A percentile compares a stretch with the other conserved stretches of the same genome.
Conservation (phyloP, 2,113 vertebrate species). For the Dendrocopos noguchii region DNA sequence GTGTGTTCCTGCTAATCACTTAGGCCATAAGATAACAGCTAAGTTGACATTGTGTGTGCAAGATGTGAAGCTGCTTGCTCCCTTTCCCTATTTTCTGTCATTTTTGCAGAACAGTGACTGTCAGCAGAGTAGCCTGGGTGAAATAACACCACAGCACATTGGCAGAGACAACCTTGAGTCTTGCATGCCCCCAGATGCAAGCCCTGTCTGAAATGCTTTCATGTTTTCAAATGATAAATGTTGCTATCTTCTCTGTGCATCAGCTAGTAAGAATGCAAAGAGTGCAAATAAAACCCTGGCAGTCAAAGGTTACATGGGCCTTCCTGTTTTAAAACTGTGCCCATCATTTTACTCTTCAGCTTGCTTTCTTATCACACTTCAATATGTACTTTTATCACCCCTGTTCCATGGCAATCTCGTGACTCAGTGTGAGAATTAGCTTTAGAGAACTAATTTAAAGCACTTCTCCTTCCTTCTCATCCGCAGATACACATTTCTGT, state of each 20-base stretch:
- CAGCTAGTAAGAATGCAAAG: conserved; percentile 40
- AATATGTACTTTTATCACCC: background rate
- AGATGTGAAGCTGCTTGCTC: conserved; percentile 56
- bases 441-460: background rate
- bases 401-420: background rate
- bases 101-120: conserved; percentile 3
- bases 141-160: background rate
- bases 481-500: background rate
- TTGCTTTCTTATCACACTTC: background rate
- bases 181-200: conserved; percentile 20
- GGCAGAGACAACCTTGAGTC: conserved; percentile 47
- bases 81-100: conserved; percentile 27
- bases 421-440: background rate
- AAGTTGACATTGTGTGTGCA: conserved; percentile 35
- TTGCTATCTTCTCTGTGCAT: conserved; percentile 10
- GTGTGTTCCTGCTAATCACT: conserved; percentile 57
- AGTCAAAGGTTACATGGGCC: background rate
- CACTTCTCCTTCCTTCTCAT: background rate
- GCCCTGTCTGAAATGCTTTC: conserved; percentile 26
- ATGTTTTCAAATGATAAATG: conserved; percentile 56
- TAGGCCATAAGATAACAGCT: conserved; percentile 34
- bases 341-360: background rate
- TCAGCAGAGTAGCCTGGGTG: conserved; percentile 6
- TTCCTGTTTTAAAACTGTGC: background rate
- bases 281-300: background rate